Conservation (phyloP, 2,113 vertebrate genomes). For the Pluvialis apricaria region DNA sequence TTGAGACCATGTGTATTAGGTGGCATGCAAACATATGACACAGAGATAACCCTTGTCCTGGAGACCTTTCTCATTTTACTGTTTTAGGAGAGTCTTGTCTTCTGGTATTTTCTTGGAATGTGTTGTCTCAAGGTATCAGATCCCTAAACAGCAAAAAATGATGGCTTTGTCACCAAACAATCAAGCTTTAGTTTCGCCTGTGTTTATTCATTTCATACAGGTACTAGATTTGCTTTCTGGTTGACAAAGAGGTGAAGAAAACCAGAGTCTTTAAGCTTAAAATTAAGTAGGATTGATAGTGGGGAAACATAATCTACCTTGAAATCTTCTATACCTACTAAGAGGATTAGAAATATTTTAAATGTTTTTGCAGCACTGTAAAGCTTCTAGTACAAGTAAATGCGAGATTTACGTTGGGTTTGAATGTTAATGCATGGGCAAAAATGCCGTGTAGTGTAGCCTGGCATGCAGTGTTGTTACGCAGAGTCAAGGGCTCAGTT, state of each 20-base stretch:
- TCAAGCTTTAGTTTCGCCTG: background rate
- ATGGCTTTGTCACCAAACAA: background rate
- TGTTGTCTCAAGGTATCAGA: background rate
- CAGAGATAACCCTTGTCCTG: background rate
- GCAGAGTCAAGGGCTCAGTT: background rate
- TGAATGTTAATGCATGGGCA: background rate
- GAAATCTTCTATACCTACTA: constrained; percentile 14
- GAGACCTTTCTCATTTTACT: background rate
- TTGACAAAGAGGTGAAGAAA: background rate
- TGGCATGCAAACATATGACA: rapidly evolving
- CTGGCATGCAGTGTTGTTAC: background rate
- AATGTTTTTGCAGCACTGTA: constrained; percentile 14
- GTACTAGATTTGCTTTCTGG: background rate
- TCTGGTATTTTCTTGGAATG: background rate
- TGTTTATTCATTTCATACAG: background rate
- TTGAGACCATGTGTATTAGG: background rate
- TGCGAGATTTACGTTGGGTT: background rate
- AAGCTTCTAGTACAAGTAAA: background rate
- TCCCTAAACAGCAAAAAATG: background rate
- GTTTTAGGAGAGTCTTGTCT: background rate
- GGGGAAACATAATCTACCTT: constrained; percentile 16
- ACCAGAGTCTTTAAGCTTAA: background rate
- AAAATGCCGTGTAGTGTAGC: background rate
- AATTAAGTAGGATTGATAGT: constrained; percentile 1
- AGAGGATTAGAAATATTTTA: constrained; percentile 56